These are phyloP conservation scores for Rhynchonycteris naso DNA, from an alignment of 2,797 vertebrate genomes.

Conservation along the genomic window DNA sequence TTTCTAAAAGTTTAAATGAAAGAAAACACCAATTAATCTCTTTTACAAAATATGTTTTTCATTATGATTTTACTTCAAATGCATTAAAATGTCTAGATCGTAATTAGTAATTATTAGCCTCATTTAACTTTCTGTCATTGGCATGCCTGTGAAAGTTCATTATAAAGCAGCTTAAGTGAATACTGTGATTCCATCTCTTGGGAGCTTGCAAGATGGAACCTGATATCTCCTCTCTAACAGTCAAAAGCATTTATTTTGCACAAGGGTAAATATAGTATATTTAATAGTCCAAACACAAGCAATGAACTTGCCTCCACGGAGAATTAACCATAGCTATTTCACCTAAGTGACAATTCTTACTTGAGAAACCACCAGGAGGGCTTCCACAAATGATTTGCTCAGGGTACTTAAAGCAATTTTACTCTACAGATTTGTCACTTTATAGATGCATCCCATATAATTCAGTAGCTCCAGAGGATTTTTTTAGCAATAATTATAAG, in stretches of 20 bases:
- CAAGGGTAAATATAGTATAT: background rate
- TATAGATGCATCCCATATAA: background rate
- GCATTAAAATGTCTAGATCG: background rate
- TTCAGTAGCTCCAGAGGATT: slow-evolving; percentile 23
- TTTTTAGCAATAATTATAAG: slow-evolving; percentile 73
- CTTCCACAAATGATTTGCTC: background rate
- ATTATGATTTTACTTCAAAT: slow-evolving; percentile 11
- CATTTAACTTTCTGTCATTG: background rate
- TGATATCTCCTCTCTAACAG: background rate
- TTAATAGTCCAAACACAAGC: background rate
- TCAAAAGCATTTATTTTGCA: slow-evolving; percentile 29
- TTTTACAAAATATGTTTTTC: background rate
- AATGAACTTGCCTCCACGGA: background rate
- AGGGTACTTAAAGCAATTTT: background rate
- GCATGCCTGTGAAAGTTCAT: background rate
- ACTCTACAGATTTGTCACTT: background rate
- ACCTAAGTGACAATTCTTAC: background rate
- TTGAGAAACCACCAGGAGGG: background rate
- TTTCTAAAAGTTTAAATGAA: slow-evolving; percentile 26
- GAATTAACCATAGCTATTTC: slow-evolving; percentile 18
- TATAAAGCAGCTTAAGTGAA: background rate
- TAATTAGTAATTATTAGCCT: background rate
- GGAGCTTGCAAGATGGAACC: background rate
- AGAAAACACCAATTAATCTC: background rate
- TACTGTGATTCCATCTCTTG: background rate